Base-by-base conservation (phyloP, 2,797 vertebrate genomes). In the Diplodus sargus region DNA sequence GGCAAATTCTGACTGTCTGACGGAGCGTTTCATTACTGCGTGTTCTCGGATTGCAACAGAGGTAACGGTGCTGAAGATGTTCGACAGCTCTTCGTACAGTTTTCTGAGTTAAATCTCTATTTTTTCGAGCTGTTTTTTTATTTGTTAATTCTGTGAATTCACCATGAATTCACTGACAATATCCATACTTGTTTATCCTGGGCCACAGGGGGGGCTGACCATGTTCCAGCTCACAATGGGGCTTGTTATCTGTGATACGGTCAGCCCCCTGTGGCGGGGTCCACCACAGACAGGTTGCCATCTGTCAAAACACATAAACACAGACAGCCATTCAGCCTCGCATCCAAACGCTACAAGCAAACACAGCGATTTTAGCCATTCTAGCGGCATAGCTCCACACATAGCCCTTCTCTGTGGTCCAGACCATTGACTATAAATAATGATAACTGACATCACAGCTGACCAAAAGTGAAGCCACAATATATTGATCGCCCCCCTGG, bases 21-120 rank as follows among this genome's bases (percentile, higher is more conserved):
- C 75, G 59, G 78, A 85, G 64, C 76, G 70, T 81, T 85, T 86
- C 20, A 82, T 82, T 70, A 54, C 81, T 76, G 12, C 22, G 57
- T 79, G 74, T 77, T 42, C 51, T 69, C 43, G 23, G 28, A 57
- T 53, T 48, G 74, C 47, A 76, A 43, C 23, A 47, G n/a, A 34
- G 15, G 28, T 48, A 72, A 74, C 52, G 17, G 18, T 25, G 47
- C 53, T 51, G 62, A 49, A n/a, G 42, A 62, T 56, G 17, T 57
- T 28, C 47, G 28, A 48, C 49, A 49, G 42, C 4, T 15, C 2
- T 34, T 11, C 0, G 51, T 13, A 56, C 1, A 17, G 3, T 23
- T 54, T 47, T 60, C 22, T 30, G 4, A 65, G 52, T 62, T 18
- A 43, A 65, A 59, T 45, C 12, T 66, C 18, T 43, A 20, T 57